phyloP scores from a whole-genome alignment of 1,140 invertebrate species.

The Drosophila biarmipes region DNA sequence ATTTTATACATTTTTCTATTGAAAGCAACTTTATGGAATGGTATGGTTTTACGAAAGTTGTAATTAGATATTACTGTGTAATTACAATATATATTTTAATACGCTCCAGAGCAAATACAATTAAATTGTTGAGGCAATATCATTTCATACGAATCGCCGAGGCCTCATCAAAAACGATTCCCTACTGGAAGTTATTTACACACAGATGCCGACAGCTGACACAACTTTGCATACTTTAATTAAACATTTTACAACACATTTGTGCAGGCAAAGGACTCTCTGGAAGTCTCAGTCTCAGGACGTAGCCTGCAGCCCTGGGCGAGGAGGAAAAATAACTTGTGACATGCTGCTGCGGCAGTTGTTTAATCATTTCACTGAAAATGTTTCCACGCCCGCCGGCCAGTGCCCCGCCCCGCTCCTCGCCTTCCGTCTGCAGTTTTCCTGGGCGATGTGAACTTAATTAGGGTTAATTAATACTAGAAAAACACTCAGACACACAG shows the following conservation, averaged over 20 bases:
- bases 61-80: too few species aligned
- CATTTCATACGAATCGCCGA: not conserved
- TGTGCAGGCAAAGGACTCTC: conserved; percentile 50
- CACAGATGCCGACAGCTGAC: conserved; percentile 58
- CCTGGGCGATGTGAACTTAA: conserved; percentile 62
- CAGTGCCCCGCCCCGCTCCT: conserved; percentile 1
- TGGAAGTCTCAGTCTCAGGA: conserved; percentile 67
- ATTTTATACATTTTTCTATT: too few species aligned
- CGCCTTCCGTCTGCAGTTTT: conserved; percentile 4
- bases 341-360: conserved; percentile 21
- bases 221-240: conserved; percentile 77
- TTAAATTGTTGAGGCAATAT: not conserved
- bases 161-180: not conserved
- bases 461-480: conserved; percentile 77
- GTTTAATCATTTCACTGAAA: conserved; percentile 66
- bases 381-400: conserved; percentile 28
- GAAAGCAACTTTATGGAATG: too few species aligned
- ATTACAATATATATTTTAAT: not conserved
- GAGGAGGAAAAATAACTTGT: conserved; percentile 44
- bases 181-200: conserved; percentile 66
- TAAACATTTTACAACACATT: conserved; percentile 60
- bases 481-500: conserved; percentile 34
- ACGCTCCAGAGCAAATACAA: not conserved
- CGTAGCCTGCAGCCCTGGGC: conserved; percentile 55
- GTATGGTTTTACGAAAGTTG: too few species aligned